A percentile compares a stretch with the other conserved stretches of the same genome.
Evolutionary conservation across 2,113 vertebrate genomes (phyloP).

Genomic region (Atractosteus spatula): DNA sequence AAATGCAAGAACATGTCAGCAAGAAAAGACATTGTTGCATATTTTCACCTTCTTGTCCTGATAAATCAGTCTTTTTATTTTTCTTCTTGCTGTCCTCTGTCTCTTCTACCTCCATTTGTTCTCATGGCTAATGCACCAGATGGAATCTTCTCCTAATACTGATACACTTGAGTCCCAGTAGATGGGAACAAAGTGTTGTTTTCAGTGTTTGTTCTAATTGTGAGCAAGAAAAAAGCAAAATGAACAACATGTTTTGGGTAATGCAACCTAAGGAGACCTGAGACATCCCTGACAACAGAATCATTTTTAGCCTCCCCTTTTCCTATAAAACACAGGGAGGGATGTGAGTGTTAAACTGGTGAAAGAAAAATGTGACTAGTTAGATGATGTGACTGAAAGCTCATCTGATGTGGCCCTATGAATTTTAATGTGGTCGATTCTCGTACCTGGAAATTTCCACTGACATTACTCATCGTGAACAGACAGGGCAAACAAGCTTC

Average conservation of each 20-base stretch:
- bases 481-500: conserved; percentile 57
- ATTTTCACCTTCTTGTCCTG: too few relatives aligned
- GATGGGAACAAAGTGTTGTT: too few relatives aligned
- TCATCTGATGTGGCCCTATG: background rate
- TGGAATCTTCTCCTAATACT: too few relatives aligned
- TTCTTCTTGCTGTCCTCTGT: too few relatives aligned
- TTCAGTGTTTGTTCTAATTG: conserved; percentile 30
- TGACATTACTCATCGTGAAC: conserved; percentile 50
- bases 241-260: conserved; percentile 42
- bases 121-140: too few relatives aligned
- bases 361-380: conserved; percentile 54
- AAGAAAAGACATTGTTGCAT: too few relatives aligned
- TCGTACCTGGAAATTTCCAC: conserved; percentile 73
- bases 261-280: conserved; percentile 46
- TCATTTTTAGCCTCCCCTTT: conserved; percentile 55
- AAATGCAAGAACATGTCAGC: too few relatives aligned
- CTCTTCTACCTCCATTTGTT: too few relatives aligned
- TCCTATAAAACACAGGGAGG: conserved; percentile 43
- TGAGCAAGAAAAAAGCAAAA: conserved; percentile 33
- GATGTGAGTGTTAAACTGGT: conserved; percentile 51
- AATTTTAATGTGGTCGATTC: conserved; percentile 7
- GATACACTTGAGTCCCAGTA: too few relatives aligned
- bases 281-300: conserved; percentile 61
- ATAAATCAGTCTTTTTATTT: too few relatives aligned
- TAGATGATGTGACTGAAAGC: conserved; percentile 33